Conservation (phyloP, 2,888 invertebrate species). For the Acanthosepion pharaonis region DNA sequence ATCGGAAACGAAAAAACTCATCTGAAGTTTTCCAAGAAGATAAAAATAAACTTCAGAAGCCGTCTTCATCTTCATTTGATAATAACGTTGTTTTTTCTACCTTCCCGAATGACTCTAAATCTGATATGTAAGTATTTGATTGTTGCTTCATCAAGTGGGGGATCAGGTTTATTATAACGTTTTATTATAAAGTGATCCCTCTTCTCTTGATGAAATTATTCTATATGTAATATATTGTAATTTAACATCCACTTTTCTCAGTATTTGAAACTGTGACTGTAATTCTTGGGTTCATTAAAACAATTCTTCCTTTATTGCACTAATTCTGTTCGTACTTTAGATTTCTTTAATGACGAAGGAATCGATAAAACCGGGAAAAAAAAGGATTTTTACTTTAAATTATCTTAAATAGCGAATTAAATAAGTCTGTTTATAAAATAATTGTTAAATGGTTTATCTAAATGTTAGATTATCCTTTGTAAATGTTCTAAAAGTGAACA, state of each 20-base stretch:
- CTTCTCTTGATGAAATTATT: background rate
- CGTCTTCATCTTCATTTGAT: background rate
- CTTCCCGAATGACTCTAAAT: background rate
- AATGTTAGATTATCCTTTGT: no score
- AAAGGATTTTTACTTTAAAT: background rate
- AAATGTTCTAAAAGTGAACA: no score
- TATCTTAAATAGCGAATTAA: background rate
- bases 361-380: background rate
- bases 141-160: background rate
- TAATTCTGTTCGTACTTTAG: no score
- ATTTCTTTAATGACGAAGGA: background rate
- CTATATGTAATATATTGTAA: background rate
- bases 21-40: conserved; percentile 36
- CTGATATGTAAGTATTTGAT: background rate
- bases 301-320: background rate
- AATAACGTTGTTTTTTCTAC: background rate
- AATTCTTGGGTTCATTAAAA: background rate
- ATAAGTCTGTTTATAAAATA: background rate
- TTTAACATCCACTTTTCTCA: background rate
- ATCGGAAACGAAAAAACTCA: conserved; percentile 36
- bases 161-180: background rate
- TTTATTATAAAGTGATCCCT: background rate
- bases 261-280: background rate
- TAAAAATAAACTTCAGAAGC: background rate
- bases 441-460: no score